Percentiles rank a stretch among this genome's conserved stretches.
phyloP scores from a whole-genome alignment of 2,113 vertebrate species.

The Gnathonemus echidnorhynchus region DNA sequence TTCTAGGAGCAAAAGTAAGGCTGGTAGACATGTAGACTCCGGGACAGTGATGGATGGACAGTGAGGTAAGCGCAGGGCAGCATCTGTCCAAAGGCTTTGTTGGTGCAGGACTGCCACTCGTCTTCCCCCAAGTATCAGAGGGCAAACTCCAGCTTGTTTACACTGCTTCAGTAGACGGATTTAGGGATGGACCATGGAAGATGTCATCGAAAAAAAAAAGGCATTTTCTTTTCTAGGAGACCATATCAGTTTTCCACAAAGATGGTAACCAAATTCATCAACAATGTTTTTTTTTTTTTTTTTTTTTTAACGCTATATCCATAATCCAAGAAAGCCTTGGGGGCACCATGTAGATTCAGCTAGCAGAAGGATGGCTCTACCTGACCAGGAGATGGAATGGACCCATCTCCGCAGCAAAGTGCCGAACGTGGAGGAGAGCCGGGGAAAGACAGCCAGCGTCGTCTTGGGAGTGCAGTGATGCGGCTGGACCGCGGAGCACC shows the following conservation, averaged over 20 bases:
- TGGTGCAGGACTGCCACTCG: constrained; percentile 55
- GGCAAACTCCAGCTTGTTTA: constrained; percentile 67
- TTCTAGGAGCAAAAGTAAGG: constrained; percentile 56
- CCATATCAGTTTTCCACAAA: constrained; percentile 60
- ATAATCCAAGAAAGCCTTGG: background rate
- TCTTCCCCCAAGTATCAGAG: constrained; percentile 58
- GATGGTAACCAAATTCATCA: background rate
- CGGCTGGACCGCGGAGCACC: background rate
- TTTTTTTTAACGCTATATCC: background rate
- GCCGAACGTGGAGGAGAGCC: background rate
- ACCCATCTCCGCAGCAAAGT: background rate
- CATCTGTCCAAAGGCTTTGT: constrained; percentile 57
- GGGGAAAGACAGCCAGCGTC: background rate
- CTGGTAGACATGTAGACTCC: constrained; percentile 69
- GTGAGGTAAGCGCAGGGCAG: constrained; percentile 63
- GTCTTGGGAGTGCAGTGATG: background rate
- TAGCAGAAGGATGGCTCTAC: background rate
- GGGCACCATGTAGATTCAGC: too few species aligned
- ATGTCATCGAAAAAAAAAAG: constrained; percentile 9
- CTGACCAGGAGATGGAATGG: background rate
- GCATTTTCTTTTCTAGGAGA: constrained; percentile 43
- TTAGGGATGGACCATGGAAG: constrained; percentile 53
- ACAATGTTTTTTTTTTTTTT: background rate
- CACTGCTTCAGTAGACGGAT: constrained; percentile 58
- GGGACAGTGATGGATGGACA: constrained; percentile 64